Conservation (phyloP, 2,888 invertebrate species). For the Cephus sareptanus region DNA sequence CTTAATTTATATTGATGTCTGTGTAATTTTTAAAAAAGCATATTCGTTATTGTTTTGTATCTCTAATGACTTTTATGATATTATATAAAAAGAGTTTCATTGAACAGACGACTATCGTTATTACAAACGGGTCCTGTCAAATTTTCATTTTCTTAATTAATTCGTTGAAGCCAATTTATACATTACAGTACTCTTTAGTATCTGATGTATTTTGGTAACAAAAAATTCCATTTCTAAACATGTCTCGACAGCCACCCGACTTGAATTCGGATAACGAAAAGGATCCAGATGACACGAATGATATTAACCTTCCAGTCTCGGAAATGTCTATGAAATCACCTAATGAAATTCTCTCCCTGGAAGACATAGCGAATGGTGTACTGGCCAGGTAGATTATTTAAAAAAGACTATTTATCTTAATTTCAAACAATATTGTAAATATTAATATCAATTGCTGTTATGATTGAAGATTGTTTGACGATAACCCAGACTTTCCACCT, state of each 20-base stretch:
- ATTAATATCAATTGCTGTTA: neutral
- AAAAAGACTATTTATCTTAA: neutral
- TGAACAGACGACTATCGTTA: neutral
- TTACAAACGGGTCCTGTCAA: neutral
- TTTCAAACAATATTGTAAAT: neutral
- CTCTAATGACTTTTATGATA: neutral
- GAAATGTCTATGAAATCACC: neutral
- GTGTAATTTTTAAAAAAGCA: neutral
- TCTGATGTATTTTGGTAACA: neutral
- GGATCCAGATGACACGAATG: neutral
- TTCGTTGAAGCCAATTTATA: neutral
- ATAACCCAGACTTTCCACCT: conserved; percentile 5
- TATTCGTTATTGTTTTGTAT: conserved; percentile 2
- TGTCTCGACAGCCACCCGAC: neutral
- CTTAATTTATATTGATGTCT: neutral
- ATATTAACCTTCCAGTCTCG: neutral
- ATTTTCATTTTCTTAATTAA: neutral
- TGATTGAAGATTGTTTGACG: conserved; percentile 11
- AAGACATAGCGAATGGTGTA: conserved; percentile 25
- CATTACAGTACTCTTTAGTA: neutral
- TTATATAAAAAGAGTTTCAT: conserved; percentile 1
- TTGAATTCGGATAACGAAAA: neutral
- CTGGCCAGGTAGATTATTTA: conserved; percentile 15
- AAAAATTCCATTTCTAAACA: neutral
- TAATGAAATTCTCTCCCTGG: conserved; percentile 15